Conservation (phyloP, 1,140 invertebrate genomes). For the Megalopta genalis region DNA sequence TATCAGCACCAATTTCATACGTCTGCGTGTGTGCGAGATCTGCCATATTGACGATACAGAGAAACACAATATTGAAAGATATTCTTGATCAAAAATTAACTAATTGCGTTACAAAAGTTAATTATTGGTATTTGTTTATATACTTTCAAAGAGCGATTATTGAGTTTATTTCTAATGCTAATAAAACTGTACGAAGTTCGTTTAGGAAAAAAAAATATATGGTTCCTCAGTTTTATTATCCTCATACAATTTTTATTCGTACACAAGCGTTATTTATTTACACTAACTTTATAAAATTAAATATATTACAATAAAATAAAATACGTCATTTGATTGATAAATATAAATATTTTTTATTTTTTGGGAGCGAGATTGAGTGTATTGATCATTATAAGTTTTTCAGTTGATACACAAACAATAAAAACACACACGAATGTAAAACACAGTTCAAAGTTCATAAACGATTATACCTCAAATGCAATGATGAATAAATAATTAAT, state of each 20-base stretch:
- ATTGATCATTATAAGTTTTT: too few relatives aligned
- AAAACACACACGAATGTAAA: not conserved
- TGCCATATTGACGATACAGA: not conserved
- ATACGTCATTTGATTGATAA: too few relatives aligned
- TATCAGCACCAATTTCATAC: not conserved
- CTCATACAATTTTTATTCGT: not conserved
- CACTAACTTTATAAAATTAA: slow-evolving; percentile 17
- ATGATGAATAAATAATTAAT: not conserved
- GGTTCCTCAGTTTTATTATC: slow-evolving; percentile 18
- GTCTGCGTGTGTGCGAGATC: not conserved
- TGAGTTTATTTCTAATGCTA: not conserved
- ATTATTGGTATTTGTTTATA: too few relatives aligned
- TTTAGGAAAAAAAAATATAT: slow-evolving; percentile 9
- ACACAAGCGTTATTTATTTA: slow-evolving; percentile 18
- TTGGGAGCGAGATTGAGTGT: too few relatives aligned
- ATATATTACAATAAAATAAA: not conserved
- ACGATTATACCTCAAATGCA: slow-evolving; percentile 5
- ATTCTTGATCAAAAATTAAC: too few relatives aligned
- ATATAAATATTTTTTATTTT: too few relatives aligned
- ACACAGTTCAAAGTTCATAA: not conserved
- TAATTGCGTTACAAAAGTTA: too few relatives aligned
- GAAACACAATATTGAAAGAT: too few relatives aligned
- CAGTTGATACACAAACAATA: not conserved
- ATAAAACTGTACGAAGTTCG: not conserved
- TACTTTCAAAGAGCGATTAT: too few relatives aligned